Evolutionary conservation across 2,888 invertebrate genomes (phyloP).

Genomic region (Asteroscopus sphinx): DNA sequence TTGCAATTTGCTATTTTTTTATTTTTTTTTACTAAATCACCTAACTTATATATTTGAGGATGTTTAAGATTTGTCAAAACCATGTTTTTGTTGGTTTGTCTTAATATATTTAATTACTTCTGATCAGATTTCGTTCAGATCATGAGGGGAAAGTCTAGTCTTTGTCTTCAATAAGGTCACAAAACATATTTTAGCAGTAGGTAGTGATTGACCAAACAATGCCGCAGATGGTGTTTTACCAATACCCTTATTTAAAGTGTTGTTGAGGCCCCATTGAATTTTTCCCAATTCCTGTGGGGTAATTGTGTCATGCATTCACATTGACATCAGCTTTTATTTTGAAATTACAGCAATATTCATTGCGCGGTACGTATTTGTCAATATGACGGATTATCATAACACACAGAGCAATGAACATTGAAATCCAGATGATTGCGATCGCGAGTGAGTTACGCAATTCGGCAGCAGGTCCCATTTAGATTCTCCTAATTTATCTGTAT

Average conservation of each 20-base stretch:
- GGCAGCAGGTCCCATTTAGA: neutral
- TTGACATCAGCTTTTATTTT: neutral
- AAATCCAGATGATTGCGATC: too few species aligned
- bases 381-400: too few species aligned
- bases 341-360: too few species aligned
- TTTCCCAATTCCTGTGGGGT: too few species aligned
- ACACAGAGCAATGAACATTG: too few species aligned
- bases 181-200: neutral
- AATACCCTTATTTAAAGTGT: neutral
- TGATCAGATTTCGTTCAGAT: neutral
- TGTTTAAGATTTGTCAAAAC: neutral
- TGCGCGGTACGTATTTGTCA: too few species aligned
- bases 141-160: neutral
- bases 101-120: neutral
- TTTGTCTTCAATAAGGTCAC: neutral
- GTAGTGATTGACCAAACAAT: neutral
- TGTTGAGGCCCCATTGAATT: too few species aligned
- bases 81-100: neutral
- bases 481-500: neutral
- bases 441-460: too few species aligned
- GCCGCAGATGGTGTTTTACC: neutral
- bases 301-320: too few species aligned
- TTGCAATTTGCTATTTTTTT: neutral
- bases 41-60: neutral
- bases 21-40: neutral